Conservation (phyloP, 2,113 vertebrate species). For the Heliornis fulica region DNA sequence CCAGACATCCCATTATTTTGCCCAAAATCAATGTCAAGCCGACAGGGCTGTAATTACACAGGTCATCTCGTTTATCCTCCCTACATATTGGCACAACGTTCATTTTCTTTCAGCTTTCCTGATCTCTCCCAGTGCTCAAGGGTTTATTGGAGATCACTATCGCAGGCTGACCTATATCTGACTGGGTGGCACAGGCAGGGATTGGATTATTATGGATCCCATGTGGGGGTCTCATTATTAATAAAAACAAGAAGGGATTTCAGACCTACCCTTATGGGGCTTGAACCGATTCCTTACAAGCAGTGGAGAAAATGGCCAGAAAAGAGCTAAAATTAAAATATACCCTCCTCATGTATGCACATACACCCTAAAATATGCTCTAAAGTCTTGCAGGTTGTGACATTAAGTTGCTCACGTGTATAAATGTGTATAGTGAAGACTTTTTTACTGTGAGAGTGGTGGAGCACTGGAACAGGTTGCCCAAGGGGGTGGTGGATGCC, state of each 20-base stretch:
- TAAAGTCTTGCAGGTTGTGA: background rate
- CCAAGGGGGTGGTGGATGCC: no score
- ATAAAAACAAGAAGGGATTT: background rate
- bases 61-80: conserved; percentile 50
- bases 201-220: background rate
- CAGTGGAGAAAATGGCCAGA: background rate
- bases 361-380: background rate
- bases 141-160: conserved; percentile 35
- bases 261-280: background rate
- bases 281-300: background rate
- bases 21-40: conserved; percentile 42
- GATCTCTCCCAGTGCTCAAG: background rate
- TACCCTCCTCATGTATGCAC: accelerated
- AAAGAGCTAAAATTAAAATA: background rate
- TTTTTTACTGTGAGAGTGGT: no score
- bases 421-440: background rate
- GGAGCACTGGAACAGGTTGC: no score
- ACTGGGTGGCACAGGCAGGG: background rate
- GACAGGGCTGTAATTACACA: conserved; percentile 53
- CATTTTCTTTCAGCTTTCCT: background rate
- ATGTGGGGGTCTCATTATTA: background rate
- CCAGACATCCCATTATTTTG: conserved; percentile 43
- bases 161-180: background rate
- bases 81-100: background rate
- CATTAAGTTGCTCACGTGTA: background rate